Evolutionary conservation across 2,113 vertebrate genomes (phyloP), one percentile per base, ranked within the genome.

Genomic region (Pseudorasbora parva): DNA sequence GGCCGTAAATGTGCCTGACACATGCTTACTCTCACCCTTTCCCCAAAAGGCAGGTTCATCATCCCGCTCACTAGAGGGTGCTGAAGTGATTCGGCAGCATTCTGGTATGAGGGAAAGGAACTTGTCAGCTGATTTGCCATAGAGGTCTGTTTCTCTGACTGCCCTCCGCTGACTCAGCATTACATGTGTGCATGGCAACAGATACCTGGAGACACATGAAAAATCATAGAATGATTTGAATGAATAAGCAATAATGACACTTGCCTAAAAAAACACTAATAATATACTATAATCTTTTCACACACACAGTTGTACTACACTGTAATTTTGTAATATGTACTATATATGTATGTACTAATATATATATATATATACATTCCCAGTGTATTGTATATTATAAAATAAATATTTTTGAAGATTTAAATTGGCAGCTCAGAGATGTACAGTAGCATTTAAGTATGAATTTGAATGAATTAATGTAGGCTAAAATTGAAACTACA

Each of bases 121-220:
- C 90, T 97, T 98, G 86, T 96, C 95, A 0, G 98, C 97, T 0
- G 96, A 96, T 91, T 94, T 96, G 27, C 97, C 96, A 0, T 99
- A 99, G 2, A 98, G 90, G 92, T 99, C 98, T 2, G 96, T 91
- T 88, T 99, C 98, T 88, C 94, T 93, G 72, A 99, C 96, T 0
- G 98, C 97, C 8, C 97, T 94, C 64, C 95, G 95, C 93, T 99
- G 98, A 93, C 98, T 99, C 91, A 98, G 91, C 98, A 99, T 99
- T 72, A 99, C 96, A 0, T 98, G 98, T 82, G 96, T 98, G 90
- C 98, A 99, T 23, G 98, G 98, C 90, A 99, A 93, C 82, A 99
- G 94, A 94, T 98, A 99, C 96, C 98, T 99, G 84, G 0, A 75
- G 45, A 23, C 72, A 74, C 5, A 59, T 30, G 72, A 73, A 8